Conservation (phyloP, 1,140 invertebrate genomes). For the Drosophila varians region DNA sequence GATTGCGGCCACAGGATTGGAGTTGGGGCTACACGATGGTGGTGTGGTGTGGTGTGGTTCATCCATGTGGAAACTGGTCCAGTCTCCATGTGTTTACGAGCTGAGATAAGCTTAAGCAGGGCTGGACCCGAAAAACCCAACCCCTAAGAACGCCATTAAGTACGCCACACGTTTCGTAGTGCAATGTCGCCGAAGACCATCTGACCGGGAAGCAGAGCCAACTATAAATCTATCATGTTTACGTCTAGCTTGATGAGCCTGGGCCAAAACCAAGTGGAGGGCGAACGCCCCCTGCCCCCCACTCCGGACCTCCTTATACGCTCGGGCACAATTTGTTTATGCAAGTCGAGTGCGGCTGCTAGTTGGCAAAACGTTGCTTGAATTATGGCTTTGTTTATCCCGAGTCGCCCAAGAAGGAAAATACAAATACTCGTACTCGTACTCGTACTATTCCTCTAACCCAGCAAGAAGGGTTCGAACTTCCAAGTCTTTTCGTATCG, state of each 20-base stretch:
- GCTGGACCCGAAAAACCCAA: background rate
- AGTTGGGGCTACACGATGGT: slow-evolving; percentile 1
- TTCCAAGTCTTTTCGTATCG: slow-evolving; percentile 45
- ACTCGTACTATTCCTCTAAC: no score
- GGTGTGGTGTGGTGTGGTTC: background rate
- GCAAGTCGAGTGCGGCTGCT: slow-evolving; percentile 63
- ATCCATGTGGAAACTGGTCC: slow-evolving; percentile 35
- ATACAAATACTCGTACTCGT: slow-evolving; percentile 29
- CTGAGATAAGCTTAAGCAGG: slow-evolving; percentile 64
- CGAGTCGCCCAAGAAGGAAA: slow-evolving; percentile 59
- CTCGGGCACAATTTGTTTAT: slow-evolving; percentile 76
- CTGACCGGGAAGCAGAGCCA: slow-evolving; percentile 45
- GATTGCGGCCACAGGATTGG: slow-evolving; percentile 48
- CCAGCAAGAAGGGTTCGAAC: slow-evolving; percentile 17
- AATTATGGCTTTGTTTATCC: slow-evolving; percentile 81
- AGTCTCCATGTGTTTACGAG: slow-evolving; percentile 67
- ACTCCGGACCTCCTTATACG: slow-evolving; percentile 11
- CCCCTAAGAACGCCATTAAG: slow-evolving; percentile 51
- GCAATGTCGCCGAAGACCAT: slow-evolving; percentile 55
- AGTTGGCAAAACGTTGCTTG: slow-evolving; percentile 70
- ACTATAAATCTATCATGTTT: slow-evolving; percentile 80
- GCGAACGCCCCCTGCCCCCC: slow-evolving; percentile 2
- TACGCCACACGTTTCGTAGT: slow-evolving; percentile 65
- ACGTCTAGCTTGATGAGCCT: slow-evolving; percentile 70
- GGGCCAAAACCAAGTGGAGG: slow-evolving; percentile 13